These are phyloP conservation scores for Lophura nycthemera DNA, from an alignment of 2,113 vertebrate species.

Conservation along the genomic window DNA sequence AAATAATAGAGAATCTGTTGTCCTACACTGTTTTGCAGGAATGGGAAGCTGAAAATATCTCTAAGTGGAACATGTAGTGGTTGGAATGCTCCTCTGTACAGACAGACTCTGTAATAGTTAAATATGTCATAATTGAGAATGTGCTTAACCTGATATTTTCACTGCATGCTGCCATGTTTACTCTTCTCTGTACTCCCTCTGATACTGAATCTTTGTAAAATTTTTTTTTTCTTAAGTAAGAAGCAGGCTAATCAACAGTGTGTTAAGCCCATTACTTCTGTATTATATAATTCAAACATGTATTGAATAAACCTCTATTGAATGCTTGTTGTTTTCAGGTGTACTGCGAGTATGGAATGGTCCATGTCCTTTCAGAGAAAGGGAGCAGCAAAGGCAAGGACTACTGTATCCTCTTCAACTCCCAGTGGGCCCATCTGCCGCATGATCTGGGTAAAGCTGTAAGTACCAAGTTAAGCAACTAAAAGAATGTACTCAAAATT, in stretches of 20 bases:
- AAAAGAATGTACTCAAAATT: background rate
- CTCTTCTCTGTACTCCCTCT: background rate
- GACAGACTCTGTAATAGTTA: too few relatives aligned
- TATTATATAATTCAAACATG: background rate
- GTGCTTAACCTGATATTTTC: background rate
- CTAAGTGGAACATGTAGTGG: too few relatives aligned
- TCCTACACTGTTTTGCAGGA: too few relatives aligned
- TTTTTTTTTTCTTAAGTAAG: background rate
- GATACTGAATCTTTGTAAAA: background rate
- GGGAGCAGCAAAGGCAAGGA: constrained; percentile 85
- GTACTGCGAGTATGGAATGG: constrained; percentile 90
- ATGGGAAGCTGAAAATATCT: too few relatives aligned
- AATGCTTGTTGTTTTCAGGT: constrained; percentile 76
- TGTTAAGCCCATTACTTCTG: background rate
- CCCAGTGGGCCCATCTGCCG: constrained; percentile 92
- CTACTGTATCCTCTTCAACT: constrained; percentile 96
- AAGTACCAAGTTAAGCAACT: constrained; percentile 65
- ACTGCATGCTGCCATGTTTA: too few relatives aligned
- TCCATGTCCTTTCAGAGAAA: constrained; percentile 86
- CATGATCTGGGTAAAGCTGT: constrained; percentile 93
- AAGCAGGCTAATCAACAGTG: background rate
- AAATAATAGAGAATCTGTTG: too few relatives aligned
- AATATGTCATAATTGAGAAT: background rate
- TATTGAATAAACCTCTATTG: background rate
- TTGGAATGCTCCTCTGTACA: too few relatives aligned